A percentile compares a stretch with the other conserved stretches of the same genome.
Conservation (phyloP, 2,797 vertebrate genomes). For the Allobates femoralis region DNA sequence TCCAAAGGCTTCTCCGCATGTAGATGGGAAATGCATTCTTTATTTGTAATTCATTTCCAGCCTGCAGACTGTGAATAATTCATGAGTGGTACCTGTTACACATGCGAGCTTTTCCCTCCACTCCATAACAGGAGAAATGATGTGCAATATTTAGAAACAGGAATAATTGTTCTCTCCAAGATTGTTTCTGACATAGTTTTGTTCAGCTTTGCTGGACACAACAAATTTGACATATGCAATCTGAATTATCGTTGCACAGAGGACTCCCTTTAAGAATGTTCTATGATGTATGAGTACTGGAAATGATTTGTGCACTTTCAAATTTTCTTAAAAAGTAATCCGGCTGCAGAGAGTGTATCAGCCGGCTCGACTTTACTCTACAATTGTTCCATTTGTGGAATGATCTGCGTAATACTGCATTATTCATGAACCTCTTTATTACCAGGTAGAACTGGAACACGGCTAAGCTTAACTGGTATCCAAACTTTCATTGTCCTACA, state of each 20-base stretch:
- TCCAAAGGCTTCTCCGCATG: slow-evolving; percentile 47
- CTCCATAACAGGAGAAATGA: slow-evolving; percentile 28
- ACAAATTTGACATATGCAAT: slow-evolving; percentile 46
- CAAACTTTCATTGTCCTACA: neutral
- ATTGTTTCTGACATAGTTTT: slow-evolving; percentile 53
- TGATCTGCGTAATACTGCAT: slow-evolving; percentile 33
- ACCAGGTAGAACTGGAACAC: slow-evolving; percentile 12
- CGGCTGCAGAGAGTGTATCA: neutral
- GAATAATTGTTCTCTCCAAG: slow-evolving; percentile 53
- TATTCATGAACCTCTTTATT: slow-evolving; percentile 44
- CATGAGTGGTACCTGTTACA: slow-evolving; percentile 56
- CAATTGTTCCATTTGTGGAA: slow-evolving; percentile 40
- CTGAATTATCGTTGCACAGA: slow-evolving; percentile 45
- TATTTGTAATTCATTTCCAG: slow-evolving; percentile 55
- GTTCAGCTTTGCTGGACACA: slow-evolving; percentile 59
- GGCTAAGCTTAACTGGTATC: neutral
- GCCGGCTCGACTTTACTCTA: neutral
- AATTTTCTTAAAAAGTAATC: slow-evolving; percentile 45
- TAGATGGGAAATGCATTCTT: slow-evolving; percentile 49
- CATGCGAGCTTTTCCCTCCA: slow-evolving; percentile 35
- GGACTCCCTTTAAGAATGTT: slow-evolving; percentile 29
- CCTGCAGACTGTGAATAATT: slow-evolving; percentile 56
- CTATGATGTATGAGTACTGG: slow-evolving; percentile 19
- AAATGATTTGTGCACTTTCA: slow-evolving; percentile 33
- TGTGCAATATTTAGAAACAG: slow-evolving; percentile 46